Conservation (phyloP, 2,797 vertebrate species). For the Lepilemur ruficaudatus region DNA sequence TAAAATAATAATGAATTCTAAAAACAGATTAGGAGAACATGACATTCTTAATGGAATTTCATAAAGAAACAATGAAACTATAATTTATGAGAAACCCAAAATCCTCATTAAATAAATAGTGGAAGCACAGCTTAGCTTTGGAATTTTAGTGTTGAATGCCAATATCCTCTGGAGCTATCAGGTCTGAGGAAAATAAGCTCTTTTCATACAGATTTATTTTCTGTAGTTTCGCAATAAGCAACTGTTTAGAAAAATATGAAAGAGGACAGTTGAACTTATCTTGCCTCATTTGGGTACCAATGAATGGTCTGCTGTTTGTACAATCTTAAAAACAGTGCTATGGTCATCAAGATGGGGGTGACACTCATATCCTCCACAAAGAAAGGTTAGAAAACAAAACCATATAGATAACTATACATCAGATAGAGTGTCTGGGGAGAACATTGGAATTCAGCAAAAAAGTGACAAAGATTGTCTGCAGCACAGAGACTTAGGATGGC, state of each 20-base stretch:
- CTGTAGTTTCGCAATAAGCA: not conserved
- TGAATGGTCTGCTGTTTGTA: not conserved
- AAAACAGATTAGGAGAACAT: conserved; percentile 14
- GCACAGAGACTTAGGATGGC: not conserved
- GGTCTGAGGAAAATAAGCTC: not conserved
- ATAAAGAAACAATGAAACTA: conserved; percentile 21
- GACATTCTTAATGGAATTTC: conserved; percentile 16
- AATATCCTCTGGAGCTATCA: not conserved
- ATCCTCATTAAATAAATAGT: conserved; percentile 22
- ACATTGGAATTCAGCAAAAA: not conserved
- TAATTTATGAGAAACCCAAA: not conserved
- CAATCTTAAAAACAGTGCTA: not conserved
- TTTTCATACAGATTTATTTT: not conserved
- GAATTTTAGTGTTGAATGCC: not conserved
- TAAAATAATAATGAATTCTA: conserved; percentile 21
- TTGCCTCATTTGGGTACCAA: not conserved
- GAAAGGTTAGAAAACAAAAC: not conserved
- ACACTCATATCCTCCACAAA: not conserved
- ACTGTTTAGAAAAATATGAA: conserved; percentile 11
- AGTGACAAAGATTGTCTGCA: not conserved
- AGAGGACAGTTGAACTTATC: not conserved
- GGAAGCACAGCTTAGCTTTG: not conserved
- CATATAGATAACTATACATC: not conserved
- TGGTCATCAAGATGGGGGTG: not conserved
- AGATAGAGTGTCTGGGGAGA: not conserved